Base-by-base conservation (phyloP, 2,113 vertebrate genomes). In the Sinocyclocheilus maitianheensis region DNA sequence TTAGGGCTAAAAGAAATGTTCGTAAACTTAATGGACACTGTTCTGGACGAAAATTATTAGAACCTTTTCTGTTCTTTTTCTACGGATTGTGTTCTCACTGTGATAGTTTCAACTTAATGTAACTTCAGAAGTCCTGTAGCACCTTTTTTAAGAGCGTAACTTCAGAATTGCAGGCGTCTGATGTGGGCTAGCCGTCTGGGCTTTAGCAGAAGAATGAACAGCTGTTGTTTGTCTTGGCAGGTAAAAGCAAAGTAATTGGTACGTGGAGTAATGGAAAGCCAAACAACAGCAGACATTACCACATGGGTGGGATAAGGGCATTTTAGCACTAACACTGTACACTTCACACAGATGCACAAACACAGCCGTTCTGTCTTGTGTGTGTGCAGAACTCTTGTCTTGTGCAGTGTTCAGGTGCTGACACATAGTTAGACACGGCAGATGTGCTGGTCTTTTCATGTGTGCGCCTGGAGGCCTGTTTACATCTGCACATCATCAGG, bases 381-480 rank as follows among this genome's bases (percentile, higher is more conserved):
- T 78, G 46, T 60, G 80, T 86, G 62, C 26, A 20, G 74, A 72
- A 24, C 14, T 22, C 62, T 87, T 71, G 84, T 58, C 40, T 60
- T 89, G 76, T 82, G 58, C 80, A 22, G 30, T 30, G 20, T 76
- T 87, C 76, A 87, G 78, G 85, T 89, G 88, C 62, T 79, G 83
- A 85, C 63, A 87, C 87, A 89, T 14, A 24, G 67, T 48, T 37
- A 51, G 85, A 74, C 30, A 53, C 14, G 37, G 69, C 89, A 88
- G 89, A 86, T 86, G 87, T 86, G 76, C 82, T 48, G 0, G 20
- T 76, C 81, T 81, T 86, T 86, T 89, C 77, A 77, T 89, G 77
- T 89, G 69, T 37, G 55, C 3, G 30, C 85, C 20, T 22, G 71
- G 20, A 85, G 71, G 12, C 51, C 77, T 18, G 55, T 83, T 84